Evolutionary conservation across 1,140 invertebrate species (phyloP), one percentile per base, ranked within the genome.

Genomic region (Drosophila erecta): DNA sequence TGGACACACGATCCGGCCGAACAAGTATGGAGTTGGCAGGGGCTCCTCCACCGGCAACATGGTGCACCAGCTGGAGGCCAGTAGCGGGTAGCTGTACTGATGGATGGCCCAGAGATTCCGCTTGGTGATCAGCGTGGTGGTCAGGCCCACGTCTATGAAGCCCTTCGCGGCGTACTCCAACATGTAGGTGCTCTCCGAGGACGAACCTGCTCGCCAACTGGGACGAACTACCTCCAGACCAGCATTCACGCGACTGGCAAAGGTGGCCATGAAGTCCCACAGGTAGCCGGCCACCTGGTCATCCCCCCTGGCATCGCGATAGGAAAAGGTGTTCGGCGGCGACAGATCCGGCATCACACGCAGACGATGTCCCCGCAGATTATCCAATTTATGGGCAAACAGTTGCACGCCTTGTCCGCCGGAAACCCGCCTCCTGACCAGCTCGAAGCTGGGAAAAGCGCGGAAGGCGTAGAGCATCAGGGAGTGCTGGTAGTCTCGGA

Each of bases 21-120:
- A 64, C 0, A 81, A 14, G 0, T 24, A 30, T 0, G 15, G 2
- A 3, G 50, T 27, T 2, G 17, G n/a, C 6, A 85, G 33, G 3
- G 57, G 37, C 1, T 33, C 24, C 37, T 86, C 81, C 47, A 81
- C 17, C 0, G 81, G 81, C 54, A 86, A 22, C 70, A 86, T 69
- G 14, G 50, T 67, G 41, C 81, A 86, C 83, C 78, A 86, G n/a
- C 38, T 65, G 37, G 55, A 53, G 27, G 37, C 51, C 0, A 67
- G 12, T 0, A 86, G 11, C 1, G 81, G 81, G 27, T 72, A 86
- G 8, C 67, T 53, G 24, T 66, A 86, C 8, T 81, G 70, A 1
- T 27, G 22, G 15, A 35, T 17, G 22, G 14, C 14, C 4, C 17
- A 14, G 15, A 22, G 0, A 4, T n/a, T 22, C 8, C 27, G 33